Base-by-base conservation (phyloP, 2,113 vertebrate genomes). In the Nettapus auritus region DNA sequence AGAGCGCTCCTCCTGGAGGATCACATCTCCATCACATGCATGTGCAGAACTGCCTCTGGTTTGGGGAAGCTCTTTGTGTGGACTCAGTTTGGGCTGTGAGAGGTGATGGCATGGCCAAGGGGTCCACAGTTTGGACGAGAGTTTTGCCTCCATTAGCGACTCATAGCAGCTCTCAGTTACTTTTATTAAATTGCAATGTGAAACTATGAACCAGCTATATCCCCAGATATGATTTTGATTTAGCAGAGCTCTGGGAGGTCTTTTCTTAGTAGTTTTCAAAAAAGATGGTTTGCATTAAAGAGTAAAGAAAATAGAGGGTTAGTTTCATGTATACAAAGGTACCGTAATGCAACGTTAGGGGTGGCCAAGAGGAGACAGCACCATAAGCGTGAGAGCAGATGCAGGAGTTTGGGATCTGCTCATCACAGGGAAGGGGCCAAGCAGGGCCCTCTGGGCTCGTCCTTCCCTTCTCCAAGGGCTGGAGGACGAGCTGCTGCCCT, bases 21-120 rank as follows among this genome's bases (percentile, higher is more conserved):
- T 25, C 0, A 0, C 4, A 7, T 19, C 60, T 46, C 19, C 26
- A 7, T 9, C 0, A 0, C 13, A 5, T 14, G 3, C 2, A 1
- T 6, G 0, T 22, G n/a, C 59, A 77, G 40, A 55, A 7, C 70
- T 59, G 63, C 71, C 71, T 66, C 40, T 86, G 53, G 8, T 42
- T 69, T 52, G 0, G 5, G 34, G 29, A 19, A 81, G 38, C 12
- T 15, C 22, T 44, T 79, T 0, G 1, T 17, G 33, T 8, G 26
- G 50, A 3, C 44, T 75, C 21, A 8, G 17, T 55, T 5, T 22
- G 52, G 59, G 63, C 50, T 82, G 0, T 16, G 28, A 66, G 28
- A n/a, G 38, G 9, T 63, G 62, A 29, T 23, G 63, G 23, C 19
- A 1, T 23, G 40, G 42, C 9, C 78, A 52, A 59, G 40, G 36